Conservation (phyloP, 2,888 invertebrate species). For the Parnassius mnemosyne region DNA sequence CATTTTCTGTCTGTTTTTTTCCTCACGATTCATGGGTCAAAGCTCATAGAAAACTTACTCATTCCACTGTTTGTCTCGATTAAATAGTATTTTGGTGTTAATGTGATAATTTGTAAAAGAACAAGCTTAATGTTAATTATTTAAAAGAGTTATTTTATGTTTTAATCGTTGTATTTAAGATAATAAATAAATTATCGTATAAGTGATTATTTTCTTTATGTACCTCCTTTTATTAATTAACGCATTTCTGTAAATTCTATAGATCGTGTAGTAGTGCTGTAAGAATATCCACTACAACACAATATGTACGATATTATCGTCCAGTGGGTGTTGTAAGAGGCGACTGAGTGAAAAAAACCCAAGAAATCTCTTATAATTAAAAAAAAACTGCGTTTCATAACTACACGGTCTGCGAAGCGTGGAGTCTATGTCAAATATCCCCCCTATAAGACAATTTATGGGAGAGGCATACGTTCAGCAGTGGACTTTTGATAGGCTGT, state of each 20-base stretch:
- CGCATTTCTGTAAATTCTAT: background rate
- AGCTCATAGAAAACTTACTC: constrained; percentile 42
- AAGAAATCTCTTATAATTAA: too few species aligned
- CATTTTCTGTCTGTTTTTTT: background rate
- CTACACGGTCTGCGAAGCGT: too few species aligned
- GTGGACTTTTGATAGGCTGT: too few species aligned
- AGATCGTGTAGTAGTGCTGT: background rate
- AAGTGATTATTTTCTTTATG: constrained; percentile 30
- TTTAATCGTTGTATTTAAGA: constrained; percentile 77
- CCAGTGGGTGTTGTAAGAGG: too few species aligned
- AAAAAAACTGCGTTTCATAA: too few species aligned
- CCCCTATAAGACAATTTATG: too few species aligned
- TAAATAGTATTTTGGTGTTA: constrained; percentile 63
- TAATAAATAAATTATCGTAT: constrained; percentile 62
- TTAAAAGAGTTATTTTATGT: constrained; percentile 75
- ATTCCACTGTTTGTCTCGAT: constrained; percentile 67
- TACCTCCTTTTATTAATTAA: background rate
- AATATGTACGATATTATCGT: too few species aligned
- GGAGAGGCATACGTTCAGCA: too few species aligned
- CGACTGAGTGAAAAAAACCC: too few species aligned
- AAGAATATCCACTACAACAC: too few species aligned
- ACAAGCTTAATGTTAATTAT: constrained; percentile 76
- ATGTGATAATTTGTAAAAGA: constrained; percentile 70
- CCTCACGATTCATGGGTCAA: constrained; percentile 5
- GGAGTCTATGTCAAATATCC: too few species aligned